Percentiles rank a stretch among this genome's conserved stretches.
phyloP scores from a whole-genome alignment of 1,140 invertebrate species.

The Pseudomyrmex flavicornis region DNA sequence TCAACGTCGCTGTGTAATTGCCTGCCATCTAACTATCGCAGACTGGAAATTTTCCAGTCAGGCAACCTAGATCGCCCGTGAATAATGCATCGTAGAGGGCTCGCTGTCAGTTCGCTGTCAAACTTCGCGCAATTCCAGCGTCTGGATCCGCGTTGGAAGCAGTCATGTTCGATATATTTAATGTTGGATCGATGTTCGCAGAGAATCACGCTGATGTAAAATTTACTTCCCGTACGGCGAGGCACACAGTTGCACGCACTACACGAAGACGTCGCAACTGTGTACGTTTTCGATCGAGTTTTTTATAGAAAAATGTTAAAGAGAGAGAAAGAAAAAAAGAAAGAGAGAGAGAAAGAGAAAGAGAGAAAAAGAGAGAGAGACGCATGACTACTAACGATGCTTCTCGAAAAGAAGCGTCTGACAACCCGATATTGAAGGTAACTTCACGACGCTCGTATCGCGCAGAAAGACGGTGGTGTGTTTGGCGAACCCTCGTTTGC shows the following conservation, averaged over 20 bases:
- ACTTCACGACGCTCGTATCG: conserved; percentile 35
- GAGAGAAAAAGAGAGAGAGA: not conserved
- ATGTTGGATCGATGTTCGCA: conserved; percentile 55
- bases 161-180: conserved; percentile 28
- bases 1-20: conserved; percentile 1
- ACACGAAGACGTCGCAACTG: not conserved
- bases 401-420: conserved; percentile 12
- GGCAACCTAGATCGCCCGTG: conserved; percentile 33
- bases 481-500: conserved; percentile 31
- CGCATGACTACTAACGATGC: conserved; percentile 40
- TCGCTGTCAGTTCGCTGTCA: conserved; percentile 69
- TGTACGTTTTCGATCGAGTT: not conserved
- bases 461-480: conserved; percentile 19
- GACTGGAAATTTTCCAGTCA: conserved; percentile 67
- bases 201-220: conserved; percentile 46
- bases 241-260: not conserved
- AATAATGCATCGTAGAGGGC: conserved; percentile 63
- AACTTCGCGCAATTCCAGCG: conserved; percentile 50
- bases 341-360: no score
- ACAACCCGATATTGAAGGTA: conserved; percentile 51
- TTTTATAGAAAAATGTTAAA: conserved; percentile 13
- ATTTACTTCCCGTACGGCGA: conserved; percentile 43
- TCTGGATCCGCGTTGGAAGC: conserved; percentile 36
- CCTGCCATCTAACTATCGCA: conserved; percentile 58
- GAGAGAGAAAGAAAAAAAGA: not conserved